Evolutionary conservation across 2,888 invertebrate species (phyloP).

Genomic region (Ephialtes manifestator): DNA sequence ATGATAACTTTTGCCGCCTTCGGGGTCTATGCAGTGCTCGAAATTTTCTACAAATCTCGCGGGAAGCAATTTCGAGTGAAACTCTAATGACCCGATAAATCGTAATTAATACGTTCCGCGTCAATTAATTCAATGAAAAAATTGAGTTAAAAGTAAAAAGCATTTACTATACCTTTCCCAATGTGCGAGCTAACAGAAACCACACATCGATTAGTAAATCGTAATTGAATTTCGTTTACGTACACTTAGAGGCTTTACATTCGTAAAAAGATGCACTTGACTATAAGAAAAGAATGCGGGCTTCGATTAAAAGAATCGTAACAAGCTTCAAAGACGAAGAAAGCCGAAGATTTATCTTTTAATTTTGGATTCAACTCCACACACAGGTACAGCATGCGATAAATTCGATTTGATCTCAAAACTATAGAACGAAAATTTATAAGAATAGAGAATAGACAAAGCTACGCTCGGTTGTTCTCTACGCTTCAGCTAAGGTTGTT

Average conservation of each 20-base stretch:
- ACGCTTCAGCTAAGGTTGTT: constrained; percentile 32
- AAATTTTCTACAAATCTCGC: background rate
- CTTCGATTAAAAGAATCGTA: constrained; percentile 11
- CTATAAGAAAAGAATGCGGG: background rate
- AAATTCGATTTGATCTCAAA: constrained; percentile 21
- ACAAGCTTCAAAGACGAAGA: constrained; percentile 2
- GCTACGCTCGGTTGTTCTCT: constrained; percentile 41
- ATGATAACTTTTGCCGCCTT: background rate
- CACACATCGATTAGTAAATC: constrained; percentile 79
- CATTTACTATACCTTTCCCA: constrained; percentile 85
- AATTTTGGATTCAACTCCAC: constrained; percentile 56
- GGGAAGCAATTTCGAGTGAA: constrained; percentile 21
- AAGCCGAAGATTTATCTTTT: constrained; percentile 5
- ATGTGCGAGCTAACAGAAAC: constrained; percentile 84
- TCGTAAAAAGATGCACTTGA: constrained; percentile 23
- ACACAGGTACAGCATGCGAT: constrained; percentile 69
- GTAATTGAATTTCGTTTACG: constrained; percentile 34
- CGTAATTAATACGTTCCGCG: constrained; percentile 15
- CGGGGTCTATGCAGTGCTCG: background rate
- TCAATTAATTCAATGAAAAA: constrained; percentile 17
- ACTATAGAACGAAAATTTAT: constrained; percentile 17
- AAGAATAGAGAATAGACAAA: constrained; percentile 27
- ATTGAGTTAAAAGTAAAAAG: constrained; percentile 50
- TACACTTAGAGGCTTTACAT: background rate
- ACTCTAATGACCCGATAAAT: background rate